These are phyloP conservation scores for Horisme vitalbata DNA, from an alignment of 2,888 invertebrate genomes.

Conservation along the genomic window DNA sequence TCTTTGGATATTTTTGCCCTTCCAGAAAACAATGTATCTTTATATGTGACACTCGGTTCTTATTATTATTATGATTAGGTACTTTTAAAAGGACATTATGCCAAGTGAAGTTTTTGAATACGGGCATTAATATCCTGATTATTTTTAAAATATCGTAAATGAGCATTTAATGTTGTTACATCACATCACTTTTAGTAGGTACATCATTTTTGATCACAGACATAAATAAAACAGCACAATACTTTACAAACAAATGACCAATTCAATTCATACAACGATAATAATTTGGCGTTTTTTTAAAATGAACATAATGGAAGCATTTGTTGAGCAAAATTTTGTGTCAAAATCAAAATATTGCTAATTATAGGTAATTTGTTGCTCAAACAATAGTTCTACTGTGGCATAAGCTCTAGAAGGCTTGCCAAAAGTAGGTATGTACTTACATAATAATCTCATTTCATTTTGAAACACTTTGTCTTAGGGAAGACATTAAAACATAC, in stretches of 20 bases:
- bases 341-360: slow-evolving; percentile 12
- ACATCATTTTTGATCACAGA: slow-evolving; percentile 11
- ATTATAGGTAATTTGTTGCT: background rate
- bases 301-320: slow-evolving; percentile 34
- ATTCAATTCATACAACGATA: slow-evolving; percentile 22
- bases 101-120: slow-evolving; percentile 1
- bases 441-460: background rate
- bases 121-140: slow-evolving; percentile 12
- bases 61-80: background rate
- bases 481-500: slow-evolving; percentile 41
- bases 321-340: slow-evolving; percentile 33
- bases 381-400: slow-evolving; percentile 4
- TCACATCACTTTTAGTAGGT: slow-evolving; percentile 5
- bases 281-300: slow-evolving; percentile 37
- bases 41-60: too few relatives aligned
- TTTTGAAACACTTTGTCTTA: slow-evolving; percentile 21
- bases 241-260: slow-evolving; percentile 18
- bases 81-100: background rate
- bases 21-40: background rate
- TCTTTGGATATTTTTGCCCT: background rate
- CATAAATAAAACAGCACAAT: slow-evolving; percentile 19
- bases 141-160: slow-evolving; percentile 20
- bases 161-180: slow-evolving; percentile 10
- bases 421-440: background rate
- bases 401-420: slow-evolving; percentile 8